These are phyloP conservation scores for Ancistrus triradiatus DNA, from an alignment of 2,113 vertebrate species.

Conservation along the genomic window DNA sequence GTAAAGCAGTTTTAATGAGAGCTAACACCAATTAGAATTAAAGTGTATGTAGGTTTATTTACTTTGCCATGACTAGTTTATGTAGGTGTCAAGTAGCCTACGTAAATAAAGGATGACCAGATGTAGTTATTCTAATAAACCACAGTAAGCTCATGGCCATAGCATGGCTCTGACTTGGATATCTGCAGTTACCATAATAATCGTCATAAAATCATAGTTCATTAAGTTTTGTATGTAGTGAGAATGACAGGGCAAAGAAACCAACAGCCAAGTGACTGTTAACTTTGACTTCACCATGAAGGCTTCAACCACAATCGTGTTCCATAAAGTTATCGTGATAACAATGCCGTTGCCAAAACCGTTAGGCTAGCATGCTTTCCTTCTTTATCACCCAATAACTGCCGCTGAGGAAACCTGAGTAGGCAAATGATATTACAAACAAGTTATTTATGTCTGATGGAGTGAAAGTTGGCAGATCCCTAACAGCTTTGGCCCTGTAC, in stretches of 20 bases:
- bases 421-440: constrained; percentile 44
- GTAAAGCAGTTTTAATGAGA: no score
- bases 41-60: no score
- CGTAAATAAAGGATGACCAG: no score
- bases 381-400: constrained; percentile 31
- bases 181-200: no score
- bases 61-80: no score
- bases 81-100: no score
- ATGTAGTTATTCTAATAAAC: no score
- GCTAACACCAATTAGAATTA: no score
- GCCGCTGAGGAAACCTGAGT: constrained; percentile 13
- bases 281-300: constrained; percentile 21
- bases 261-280: constrained; percentile 16
- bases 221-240: background rate
- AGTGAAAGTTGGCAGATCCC: constrained; percentile 1
- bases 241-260: background rate
- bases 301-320: constrained; percentile 13
- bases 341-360: constrained; percentile 19
- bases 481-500: constrained; percentile 18
- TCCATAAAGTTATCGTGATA: constrained; percentile 26
- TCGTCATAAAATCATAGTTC: no score
- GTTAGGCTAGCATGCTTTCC: constrained; percentile 23
- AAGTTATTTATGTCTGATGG: constrained; percentile 25
- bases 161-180: no score
- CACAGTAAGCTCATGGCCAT: no score